Conservation (phyloP, 2,888 invertebrate species). For the Adelognathus sp. region DNA sequence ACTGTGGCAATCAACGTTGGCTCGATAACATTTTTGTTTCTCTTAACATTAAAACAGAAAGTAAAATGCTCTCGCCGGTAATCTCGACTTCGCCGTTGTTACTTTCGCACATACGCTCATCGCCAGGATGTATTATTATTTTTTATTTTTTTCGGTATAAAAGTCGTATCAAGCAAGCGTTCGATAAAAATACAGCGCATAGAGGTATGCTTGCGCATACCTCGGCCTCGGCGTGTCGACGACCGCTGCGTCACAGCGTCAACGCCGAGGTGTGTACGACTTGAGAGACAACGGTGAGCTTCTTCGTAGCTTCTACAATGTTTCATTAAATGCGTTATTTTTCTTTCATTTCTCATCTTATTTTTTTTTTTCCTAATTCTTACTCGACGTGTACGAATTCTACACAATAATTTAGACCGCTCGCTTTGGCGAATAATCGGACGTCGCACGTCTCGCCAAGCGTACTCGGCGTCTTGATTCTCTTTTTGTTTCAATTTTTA, state of each 20-base stretch:
- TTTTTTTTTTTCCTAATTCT: constrained; percentile 6
- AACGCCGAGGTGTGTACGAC: constrained; percentile 32
- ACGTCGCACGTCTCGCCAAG: constrained; percentile 7
- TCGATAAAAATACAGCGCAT: constrained; percentile 56
- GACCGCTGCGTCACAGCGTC: constrained; percentile 12
- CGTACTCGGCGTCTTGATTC: not conserved
- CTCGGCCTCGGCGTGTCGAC: constrained; percentile 5
- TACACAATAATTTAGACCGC: constrained; percentile 35
- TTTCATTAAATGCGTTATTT: constrained; percentile 12
- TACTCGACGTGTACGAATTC: constrained; percentile 18
- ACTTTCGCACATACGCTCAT: constrained; percentile 41
- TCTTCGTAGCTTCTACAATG: constrained; percentile 18
- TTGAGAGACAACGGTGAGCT: constrained; percentile 8
- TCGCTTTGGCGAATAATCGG: constrained; percentile 8
- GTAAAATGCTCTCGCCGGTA: constrained; percentile 48
- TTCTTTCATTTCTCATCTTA: constrained; percentile 10
- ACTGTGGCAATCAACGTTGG: not conserved
- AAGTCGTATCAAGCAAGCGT: constrained; percentile 55
- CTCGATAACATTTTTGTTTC: not conserved
- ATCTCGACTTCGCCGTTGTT: constrained; percentile 43
- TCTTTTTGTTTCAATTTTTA: not conserved
- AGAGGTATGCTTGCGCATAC: constrained; percentile 32
- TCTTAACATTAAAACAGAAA: not conserved
- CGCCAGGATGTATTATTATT: constrained; percentile 46
- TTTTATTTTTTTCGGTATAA: constrained; percentile 56